Base-by-base conservation (phyloP, 1,140 invertebrate species). In the Leucophenga varia region DNA sequence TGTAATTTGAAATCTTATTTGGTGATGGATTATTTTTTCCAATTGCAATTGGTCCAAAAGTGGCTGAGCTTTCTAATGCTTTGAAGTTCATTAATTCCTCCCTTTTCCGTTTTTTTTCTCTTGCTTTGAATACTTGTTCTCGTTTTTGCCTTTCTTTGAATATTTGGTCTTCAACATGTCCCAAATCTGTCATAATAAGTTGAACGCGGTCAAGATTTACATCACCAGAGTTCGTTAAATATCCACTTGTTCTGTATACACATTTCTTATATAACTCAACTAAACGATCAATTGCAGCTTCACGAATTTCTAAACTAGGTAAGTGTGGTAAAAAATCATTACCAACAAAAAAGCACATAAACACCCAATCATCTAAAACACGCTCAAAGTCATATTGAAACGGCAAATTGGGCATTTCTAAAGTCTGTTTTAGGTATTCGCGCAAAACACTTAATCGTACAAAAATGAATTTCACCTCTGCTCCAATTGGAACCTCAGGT, bases 321-420 rank as follows among this genome's bases (percentile, higher is more conserved):
- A 99, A 80, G 82, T 99, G 97, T 12, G 97, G 97, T 55, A 99
- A 76, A 76, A 99, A 99, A 80, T 99, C 97, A 78, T 99, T 99
- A 32, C 97, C 97, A 45, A 99, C 97, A 79, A 99, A 99, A 79
- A 99, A 99, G 78, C 97, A 99, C 94, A 99, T 98, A 74, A 99
- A 98, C 1, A 99, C 96, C 96, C 97, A 99, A 78, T 99, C 97
- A 77, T 99, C 97, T 2, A 97, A 72, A 2, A 86, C 93, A 49
- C 93, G 78, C 68, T 97, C 91, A 70, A 93, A 92, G 59, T 91
- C 88, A 72, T 91, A 93, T 19, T 43, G 52, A 73, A 98, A 98
- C 1, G 95, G 94, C 12, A 99, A 79, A 77, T 93, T 92, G 0
- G 90, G 90, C 91, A 99, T 97, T 43, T 81, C 75, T 25, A 99